A percentile compares a stretch with the other conserved stretches of the same genome.
These are phyloP conservation scores for Tinea pellionella DNA, from an alignment of 2,888 invertebrate species.

Conservation along the genomic window DNA sequence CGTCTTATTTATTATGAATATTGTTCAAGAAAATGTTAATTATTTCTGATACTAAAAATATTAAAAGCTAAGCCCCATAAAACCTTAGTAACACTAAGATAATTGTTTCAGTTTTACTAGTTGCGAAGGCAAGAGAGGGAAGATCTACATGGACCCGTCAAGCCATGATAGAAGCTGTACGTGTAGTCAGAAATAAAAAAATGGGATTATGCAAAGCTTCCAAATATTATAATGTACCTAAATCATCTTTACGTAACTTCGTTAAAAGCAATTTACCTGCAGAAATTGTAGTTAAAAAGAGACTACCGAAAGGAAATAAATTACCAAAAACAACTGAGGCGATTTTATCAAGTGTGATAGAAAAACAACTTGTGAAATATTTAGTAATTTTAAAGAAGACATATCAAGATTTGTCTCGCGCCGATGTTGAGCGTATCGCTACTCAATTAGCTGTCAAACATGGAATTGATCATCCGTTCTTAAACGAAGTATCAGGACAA, in stretches of 20 bases:
- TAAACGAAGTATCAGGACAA: not conserved
- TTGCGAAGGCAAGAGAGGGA: not conserved
- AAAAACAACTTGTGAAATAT: slow-evolving; percentile 14
- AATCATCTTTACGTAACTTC: slow-evolving; percentile 19
- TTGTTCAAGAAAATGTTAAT: too few relatives aligned
- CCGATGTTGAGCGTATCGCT: slow-evolving; percentile 14
- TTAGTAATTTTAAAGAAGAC: slow-evolving; percentile 17
- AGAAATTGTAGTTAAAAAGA: slow-evolving; percentile 17
- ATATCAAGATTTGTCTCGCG: slow-evolving; percentile 16
- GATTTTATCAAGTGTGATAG: slow-evolving; percentile 8
- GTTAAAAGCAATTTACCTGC: slow-evolving; percentile 15
- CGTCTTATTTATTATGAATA: too few relatives aligned
- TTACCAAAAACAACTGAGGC: not conserved
- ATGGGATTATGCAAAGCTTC: slow-evolving; percentile 21
- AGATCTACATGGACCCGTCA: slow-evolving; percentile 13
- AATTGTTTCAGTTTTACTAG: not conserved
- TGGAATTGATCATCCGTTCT: not conserved
- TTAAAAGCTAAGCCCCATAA: not conserved
- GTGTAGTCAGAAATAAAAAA: slow-evolving; percentile 18
- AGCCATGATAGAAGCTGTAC: slow-evolving; percentile 18
- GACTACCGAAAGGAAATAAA: not conserved
- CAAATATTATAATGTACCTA: slow-evolving; percentile 20
- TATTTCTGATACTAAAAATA: not conserved
- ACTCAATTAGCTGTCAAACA: not conserved
- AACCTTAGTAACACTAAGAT: not conserved